phyloP scores from a whole-genome alignment of 2,888 invertebrate genomes.

The Melieria omissa region DNA sequence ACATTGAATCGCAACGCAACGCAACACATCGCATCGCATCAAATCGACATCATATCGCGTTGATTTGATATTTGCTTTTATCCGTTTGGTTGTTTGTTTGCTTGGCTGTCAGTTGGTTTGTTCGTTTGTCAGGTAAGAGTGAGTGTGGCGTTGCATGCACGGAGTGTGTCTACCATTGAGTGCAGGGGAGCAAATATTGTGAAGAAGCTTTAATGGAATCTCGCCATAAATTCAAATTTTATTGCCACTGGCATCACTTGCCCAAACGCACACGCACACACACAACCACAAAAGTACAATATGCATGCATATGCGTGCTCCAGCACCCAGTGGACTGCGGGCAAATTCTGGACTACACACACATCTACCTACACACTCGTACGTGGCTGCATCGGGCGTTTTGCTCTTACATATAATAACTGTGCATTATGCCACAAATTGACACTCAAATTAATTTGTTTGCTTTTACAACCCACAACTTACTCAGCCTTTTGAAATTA shows the following conservation, averaged over 20 bases:
- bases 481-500: too few relatives aligned
- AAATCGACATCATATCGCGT: slow-evolving; percentile 1
- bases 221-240: slow-evolving; percentile 65
- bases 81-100: slow-evolving; percentile 3
- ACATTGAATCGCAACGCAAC: background rate
- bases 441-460: too few relatives aligned
- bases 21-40: slow-evolving; percentile 10
- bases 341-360: too few relatives aligned
- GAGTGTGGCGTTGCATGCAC: too few relatives aligned
- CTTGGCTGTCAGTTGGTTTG: background rate
- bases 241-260: slow-evolving; percentile 54
- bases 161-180: background rate
- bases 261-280: slow-evolving; percentile 38
- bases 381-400: too few relatives aligned
- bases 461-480: too few relatives aligned
- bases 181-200: slow-evolving; percentile 45
- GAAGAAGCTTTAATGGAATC: slow-evolving; percentile 65
- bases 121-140: background rate
- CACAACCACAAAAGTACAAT: background rate
- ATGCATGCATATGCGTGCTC: background rate
- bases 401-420: too few relatives aligned
- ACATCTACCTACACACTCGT: too few relatives aligned
- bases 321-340: too few relatives aligned
- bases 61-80: slow-evolving; percentile 17
- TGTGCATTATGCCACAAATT: too few relatives aligned